phyloP scores from a whole-genome alignment of 2,797 vertebrate genomes.

The Anguilla anguilla region DNA sequence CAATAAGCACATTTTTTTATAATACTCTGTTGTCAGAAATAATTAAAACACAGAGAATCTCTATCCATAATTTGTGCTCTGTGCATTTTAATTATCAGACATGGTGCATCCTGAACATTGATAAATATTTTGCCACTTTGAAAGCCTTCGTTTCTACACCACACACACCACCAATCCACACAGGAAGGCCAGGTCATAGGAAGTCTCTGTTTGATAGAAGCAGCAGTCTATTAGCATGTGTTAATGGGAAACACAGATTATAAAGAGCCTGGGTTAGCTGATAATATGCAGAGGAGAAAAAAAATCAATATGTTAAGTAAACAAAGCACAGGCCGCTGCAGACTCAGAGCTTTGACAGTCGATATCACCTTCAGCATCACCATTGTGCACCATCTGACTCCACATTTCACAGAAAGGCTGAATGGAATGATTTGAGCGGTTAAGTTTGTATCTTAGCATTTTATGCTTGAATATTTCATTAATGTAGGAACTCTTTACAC shows the following conservation, averaged over 20 bases:
- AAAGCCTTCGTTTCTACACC: not conserved
- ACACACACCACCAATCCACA: conserved; percentile 9
- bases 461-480: not conserved
- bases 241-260: conserved; percentile 69
- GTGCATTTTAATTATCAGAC: not conserved
- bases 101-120: not conserved
- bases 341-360: not conserved
- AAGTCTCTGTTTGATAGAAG: conserved; percentile 52
- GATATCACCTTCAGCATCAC: not conserved
- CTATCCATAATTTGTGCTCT: not conserved
- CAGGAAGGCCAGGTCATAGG: conserved; percentile 42
- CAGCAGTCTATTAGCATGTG: conserved; percentile 61
- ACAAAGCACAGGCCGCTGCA: conserved; percentile 33
- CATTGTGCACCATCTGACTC: not conserved
- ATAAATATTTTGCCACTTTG: not conserved
- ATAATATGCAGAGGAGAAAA: conserved; percentile 52
- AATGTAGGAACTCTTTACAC: not conserved
- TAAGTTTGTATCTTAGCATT: not conserved
- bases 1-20: not conserved
- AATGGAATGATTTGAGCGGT: not conserved
- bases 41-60: not conserved
- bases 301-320: conserved; percentile 39
- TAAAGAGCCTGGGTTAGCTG: conserved; percentile 59
- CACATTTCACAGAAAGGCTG: not conserved
- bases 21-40: not conserved